These are phyloP conservation scores for Arizona elegans DNA, from an alignment of 2,113 vertebrate species.

Conservation along the genomic window DNA sequence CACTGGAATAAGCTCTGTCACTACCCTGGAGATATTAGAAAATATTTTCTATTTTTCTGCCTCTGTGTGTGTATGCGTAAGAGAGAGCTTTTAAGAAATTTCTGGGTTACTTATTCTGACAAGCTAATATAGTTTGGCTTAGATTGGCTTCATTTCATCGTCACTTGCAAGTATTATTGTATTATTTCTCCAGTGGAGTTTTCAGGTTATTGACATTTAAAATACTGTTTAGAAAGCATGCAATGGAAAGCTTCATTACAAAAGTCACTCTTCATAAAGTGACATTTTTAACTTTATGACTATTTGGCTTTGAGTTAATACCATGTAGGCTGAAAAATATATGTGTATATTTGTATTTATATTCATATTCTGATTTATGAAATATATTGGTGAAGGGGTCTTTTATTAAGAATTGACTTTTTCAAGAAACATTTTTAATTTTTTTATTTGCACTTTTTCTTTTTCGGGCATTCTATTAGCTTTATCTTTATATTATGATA, in stretches of 20 bases:
- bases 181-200: not conserved
- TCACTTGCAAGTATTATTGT: not conserved
- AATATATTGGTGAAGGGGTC: not conserved
- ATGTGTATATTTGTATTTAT: not conserved
- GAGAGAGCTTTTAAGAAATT: not conserved
- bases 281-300: not conserved
- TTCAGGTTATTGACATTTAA: constrained; percentile 23
- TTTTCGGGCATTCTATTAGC: not conserved
- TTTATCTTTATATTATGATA: not conserved
- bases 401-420: not conserved
- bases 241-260: not conserved
- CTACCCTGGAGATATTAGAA: not conserved
- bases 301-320: not conserved
- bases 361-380: not conserved
- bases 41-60: not conserved
- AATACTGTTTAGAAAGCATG: not conserved
- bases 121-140: not conserved
- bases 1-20: not conserved
- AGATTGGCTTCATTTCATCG: not conserved
- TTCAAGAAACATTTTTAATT: not conserved
- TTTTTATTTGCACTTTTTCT: not conserved
- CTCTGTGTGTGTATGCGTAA: not conserved
- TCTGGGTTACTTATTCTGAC: not conserved
- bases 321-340: not conserved
- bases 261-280: constrained; percentile 10